Evolutionary conservation across 2,888 invertebrate genomes (phyloP), one percentile per base, ranked within the genome.

Genomic region (Apamea sordens): DNA sequence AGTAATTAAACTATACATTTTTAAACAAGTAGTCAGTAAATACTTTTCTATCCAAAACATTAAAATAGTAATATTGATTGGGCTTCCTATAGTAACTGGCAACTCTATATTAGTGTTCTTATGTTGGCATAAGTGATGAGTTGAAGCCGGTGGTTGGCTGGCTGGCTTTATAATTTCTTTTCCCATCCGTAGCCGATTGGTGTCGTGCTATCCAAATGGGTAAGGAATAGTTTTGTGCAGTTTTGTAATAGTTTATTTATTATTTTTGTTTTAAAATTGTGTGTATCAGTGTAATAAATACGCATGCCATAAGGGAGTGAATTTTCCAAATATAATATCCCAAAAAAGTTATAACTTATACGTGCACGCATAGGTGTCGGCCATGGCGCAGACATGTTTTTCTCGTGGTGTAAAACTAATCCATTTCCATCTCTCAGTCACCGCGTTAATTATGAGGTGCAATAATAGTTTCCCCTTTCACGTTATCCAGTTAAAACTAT

Each of bases 331-430:
- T 79, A 82, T 81, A 78, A 87, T 87, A 84, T 77, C 70, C 79
- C 69, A 24, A 80, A 86, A 89, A 90, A 87, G 84, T 78, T 76
- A 72, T 78, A 88, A 87, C 82, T 86, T 88, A 79, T 86, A 86
- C 82, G 89, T 91, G 92, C 94, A 94, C 93, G 95, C 95, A 92
- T 95, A 94, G 94, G 94, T 95, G 96, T 96, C 96, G 94, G 97
- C 96, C 96, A 97, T 97, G 95, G 97, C 96, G 96, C 94, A 95
- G 97, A 97, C 97, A 97, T 97, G 97, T 96, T 97, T 96, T 95
- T 97, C 97, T 96, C 97, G 97, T 97, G 96, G 95, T 96, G 95
- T 95, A 92, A 93, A 93, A 93, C 92, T 89, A 95, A 97, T 97
- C 97, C 93, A 84, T 93, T 95, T 95, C 88, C 95, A 97, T 97